Evolutionary conservation across 2,797 vertebrate species (phyloP), one percentile per base, ranked within the genome.

Genomic region (Ptychobarbus kaznakovi): DNA sequence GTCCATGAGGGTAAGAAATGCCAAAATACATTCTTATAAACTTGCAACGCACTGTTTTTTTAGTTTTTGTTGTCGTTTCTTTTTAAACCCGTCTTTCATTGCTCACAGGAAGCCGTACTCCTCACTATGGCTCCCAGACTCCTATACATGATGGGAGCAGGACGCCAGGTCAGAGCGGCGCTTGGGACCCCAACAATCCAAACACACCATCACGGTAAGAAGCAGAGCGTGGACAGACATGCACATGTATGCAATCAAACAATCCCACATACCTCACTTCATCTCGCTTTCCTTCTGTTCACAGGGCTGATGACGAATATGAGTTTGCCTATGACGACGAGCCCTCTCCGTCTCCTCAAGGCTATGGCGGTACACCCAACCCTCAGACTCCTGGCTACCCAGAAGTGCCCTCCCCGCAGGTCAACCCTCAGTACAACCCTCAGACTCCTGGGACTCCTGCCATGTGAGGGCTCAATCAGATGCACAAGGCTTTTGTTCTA

Each of bases 111-210:
- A 98, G 94, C 73, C 96, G 97, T 0, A 98, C 97, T 0, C 97
- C 97, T 1, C 97, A 99, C 87, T 98, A 98, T 0, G 97, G 97
- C 83, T 99, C 97, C 0, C 97, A 98, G 92, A 98, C 97, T 0
- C 97, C 97, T 0, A 88, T 98, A 91, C 97, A 98, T 12, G 98
- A 98, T 35, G 98, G 98, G 80, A 99, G 97, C 93, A 94, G 98
- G 75, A 99, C 98, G 0, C 98, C 98, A 0, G 97, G 97, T 1
- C 98, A 98, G 93, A 98, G 97, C 1, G 97, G 97, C 0, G 98
- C 98, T 18, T 99, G 98, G 98, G 98, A 99, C 90, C 98, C 97
- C 85, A 98, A 95, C 90, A 99, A 98, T 91, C 97, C 97, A 88
- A 99, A 99, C 92, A 98, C 97, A 0, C 97, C 98, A 0, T 99